phyloP scores from a whole-genome alignment of 2,797 vertebrate genomes.

The Sternarchorhynchus goeldii region DNA sequence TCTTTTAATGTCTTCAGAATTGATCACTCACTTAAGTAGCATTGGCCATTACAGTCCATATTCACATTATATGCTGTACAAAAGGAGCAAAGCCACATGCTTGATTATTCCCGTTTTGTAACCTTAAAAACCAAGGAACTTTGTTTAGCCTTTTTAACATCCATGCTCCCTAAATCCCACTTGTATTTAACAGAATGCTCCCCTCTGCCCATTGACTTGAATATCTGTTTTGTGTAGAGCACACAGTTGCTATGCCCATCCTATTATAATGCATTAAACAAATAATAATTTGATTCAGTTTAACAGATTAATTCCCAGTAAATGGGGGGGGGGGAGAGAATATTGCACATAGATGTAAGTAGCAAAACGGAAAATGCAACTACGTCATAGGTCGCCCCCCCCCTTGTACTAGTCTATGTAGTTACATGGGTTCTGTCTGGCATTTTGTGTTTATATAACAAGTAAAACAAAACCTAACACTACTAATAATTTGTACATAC shows the following conservation, averaged over 20 bases:
- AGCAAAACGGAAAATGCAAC: constrained; percentile 35
- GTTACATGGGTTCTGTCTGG: constrained; percentile 39
- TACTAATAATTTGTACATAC: constrained; percentile 54
- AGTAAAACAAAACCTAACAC: constrained; percentile 52
- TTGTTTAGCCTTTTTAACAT: not conserved
- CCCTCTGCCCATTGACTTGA: not conserved
- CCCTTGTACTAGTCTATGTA: constrained; percentile 36
- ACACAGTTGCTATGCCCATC: not conserved
- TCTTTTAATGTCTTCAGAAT: not conserved
- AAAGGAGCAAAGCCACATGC: not conserved
- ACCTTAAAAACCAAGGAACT: constrained; percentile 6
- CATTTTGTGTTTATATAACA: constrained; percentile 42
- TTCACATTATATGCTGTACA: constrained; percentile 2
- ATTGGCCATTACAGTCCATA: not conserved
- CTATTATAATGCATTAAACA: constrained; percentile 16
- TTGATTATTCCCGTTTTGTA: not conserved
- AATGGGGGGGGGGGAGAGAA: constrained; percentile 19
- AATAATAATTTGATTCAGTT: constrained; percentile 21
- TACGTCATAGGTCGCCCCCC: constrained; percentile 18
- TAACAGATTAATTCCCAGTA: constrained; percentile 10
- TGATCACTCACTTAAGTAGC: not conserved
- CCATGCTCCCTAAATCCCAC: not conserved
- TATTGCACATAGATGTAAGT: constrained; percentile 45
- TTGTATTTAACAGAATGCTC: not conserved
- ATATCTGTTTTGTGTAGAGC: constrained; percentile 2